Base-by-base conservation (phyloP, 2,113 vertebrate genomes). In the Alouatta palliata region DNA sequence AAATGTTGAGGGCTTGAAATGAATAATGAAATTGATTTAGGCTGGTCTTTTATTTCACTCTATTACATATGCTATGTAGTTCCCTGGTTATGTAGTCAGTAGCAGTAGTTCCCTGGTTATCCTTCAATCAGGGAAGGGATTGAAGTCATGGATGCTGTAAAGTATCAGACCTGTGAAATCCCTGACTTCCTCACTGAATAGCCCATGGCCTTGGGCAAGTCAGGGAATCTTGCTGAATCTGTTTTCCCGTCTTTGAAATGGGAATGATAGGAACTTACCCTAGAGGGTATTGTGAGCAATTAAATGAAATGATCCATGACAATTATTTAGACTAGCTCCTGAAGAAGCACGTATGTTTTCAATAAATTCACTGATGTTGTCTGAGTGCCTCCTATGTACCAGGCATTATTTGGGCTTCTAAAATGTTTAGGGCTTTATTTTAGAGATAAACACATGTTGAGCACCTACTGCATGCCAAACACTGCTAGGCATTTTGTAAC, bases 1-100 rank as follows among this genome's bases (percentile, higher is more conserved):
- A 64, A 61, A 84, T 19, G 12, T n/a, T n/a, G 49, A 71, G 64
- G 1, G 11, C 77, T 91, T 52, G 54, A 25, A 32, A 32, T 47
- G 30, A 71, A 43, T 52, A 70, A n/a, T 8, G 16, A 75, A 64
- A 43, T 4, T 47, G 49, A 35, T 23, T 17, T 30, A 0, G 20
- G 10, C 23, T 37, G 45, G 64, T 20, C 40, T 81, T 40, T 79
- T 40, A 19, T 35, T 54, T 77, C 52, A 12, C 19, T 70, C 37
- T 14, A 1, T 52, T 5, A 8, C 17, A 2, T 13, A 7, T 0
- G 45, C 40, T 17, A 3, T 14, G 61, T 54, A 11, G 27, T 6
- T 4, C 68, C 25, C 66, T 4, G 19, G 23, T 13, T 40, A 52
- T 1, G 5, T 8, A 6, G 43, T 19, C 47, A 20, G 12, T 0